Percentiles rank a stretch among this genome's conserved stretches.
Conservation (phyloP, 1,140 invertebrate genomes). For the Glossosoma conforme region DNA sequence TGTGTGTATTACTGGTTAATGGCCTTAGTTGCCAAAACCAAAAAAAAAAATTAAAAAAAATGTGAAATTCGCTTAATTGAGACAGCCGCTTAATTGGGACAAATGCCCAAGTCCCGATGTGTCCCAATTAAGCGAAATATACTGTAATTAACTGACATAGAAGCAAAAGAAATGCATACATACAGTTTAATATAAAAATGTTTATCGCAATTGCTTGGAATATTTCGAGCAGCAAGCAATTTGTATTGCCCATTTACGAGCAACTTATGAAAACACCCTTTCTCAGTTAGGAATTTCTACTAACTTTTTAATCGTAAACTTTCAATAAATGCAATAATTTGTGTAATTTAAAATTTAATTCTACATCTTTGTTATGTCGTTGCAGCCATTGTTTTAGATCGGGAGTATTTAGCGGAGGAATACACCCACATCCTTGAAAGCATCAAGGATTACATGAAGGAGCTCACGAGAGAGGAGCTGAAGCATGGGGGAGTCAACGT, state of each 20-base stretch:
- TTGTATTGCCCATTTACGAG: neutral
- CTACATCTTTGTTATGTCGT: too few relatives aligned
- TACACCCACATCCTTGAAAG: conserved; percentile 51
- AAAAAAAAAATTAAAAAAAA: too few relatives aligned
- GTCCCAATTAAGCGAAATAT: too few relatives aligned
- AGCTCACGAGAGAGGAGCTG: conserved; percentile 55
- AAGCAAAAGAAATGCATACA: too few relatives aligned
- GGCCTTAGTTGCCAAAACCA: too few relatives aligned
- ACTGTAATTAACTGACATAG: too few relatives aligned
- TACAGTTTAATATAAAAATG: neutral
- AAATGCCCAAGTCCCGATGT: too few relatives aligned
- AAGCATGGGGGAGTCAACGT: conserved; percentile 59
- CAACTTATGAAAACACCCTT: neutral
- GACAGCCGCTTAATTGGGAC: too few relatives aligned
- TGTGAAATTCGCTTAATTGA: too few relatives aligned
- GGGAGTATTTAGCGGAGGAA: conserved; percentile 53
- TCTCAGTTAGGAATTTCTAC: conserved; percentile 1
- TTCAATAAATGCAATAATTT: conserved; percentile 17
- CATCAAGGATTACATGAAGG: conserved; percentile 56
- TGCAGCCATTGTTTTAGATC: conserved; percentile 58
- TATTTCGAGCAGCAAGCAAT: neutral
- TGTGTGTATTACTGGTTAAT: too few relatives aligned
- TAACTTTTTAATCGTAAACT: conserved; percentile 3
- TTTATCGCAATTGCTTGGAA: neutral
- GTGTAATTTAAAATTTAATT: conserved; percentile 13